Base-by-base conservation (phyloP, 1,140 invertebrate species). In the Bursaphelenchus mucronatus region DNA sequence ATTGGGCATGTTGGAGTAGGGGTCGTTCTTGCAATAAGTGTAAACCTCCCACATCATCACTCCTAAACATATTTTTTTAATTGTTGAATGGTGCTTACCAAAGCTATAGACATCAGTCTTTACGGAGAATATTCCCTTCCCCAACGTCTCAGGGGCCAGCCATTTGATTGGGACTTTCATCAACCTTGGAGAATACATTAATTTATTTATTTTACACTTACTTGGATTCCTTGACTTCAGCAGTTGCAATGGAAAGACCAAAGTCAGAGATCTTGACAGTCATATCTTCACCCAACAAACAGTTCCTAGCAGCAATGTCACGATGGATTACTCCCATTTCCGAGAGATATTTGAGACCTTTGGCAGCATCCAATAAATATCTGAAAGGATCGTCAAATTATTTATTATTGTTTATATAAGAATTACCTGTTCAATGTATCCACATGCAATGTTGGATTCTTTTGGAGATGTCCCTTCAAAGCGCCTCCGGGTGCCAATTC, bases 1-100 rank as follows among this genome's bases (percentile, higher is more conserved):
- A 64, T 65, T 65, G 9, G 63, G 15, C 64, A 65, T 67, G 21
- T 47, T 47, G 9, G 63, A 41, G 43, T 65, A 65, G 1, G 63
- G 63, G 17, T 65, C 63, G 8, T n/a, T 55, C 21, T 65, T 65
- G 63, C 63, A 67, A 11, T 45, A 49, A 21, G 64, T 67, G 63
- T 19, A 65, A n/a, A 65, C 46, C n/a, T 65, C 63, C 63, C 63
- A 65, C 63, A 65, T 65, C 63, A 65, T 65, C 13, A 65, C 39
- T 10, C 61, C 54, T n/a, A 44, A 39, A 55, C 10, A 10, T n/a
- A 55, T 2, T n/a, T 3, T 2, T n/a, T 3, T 2, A 55, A 5
- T n/a, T 4, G 39, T 43, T n/a, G 30, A n/a, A 55, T 15, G 13
- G 13, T 1, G 39, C 19, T 44, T 53, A 15, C 59, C 63, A 17